These are phyloP conservation scores for Hucho hucho DNA, from an alignment of 2,113 vertebrate species.

Conservation along the genomic window DNA sequence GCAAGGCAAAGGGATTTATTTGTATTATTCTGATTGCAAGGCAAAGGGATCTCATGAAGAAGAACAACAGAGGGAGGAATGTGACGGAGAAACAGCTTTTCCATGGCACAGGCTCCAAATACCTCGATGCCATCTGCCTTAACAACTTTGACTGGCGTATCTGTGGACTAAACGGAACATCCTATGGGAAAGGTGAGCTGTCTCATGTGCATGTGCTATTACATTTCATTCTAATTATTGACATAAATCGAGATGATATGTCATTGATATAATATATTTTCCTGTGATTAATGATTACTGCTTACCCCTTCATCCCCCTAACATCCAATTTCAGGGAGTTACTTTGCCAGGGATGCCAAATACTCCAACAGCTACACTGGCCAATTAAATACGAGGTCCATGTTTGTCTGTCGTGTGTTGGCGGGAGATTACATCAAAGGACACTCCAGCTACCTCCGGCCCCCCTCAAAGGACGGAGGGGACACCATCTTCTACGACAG, in stretches of 20 bases:
- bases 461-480: slow-evolving; percentile 76
- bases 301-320: background rate
- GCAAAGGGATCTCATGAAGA: slow-evolving; percentile 80
- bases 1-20: too few species aligned
- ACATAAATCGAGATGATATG: background rate
- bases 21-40: slow-evolving; percentile 46
- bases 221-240: background rate
- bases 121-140: slow-evolving; percentile 64
- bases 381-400: slow-evolving; percentile 31
- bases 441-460: slow-evolving; percentile 63
- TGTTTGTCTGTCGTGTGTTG: slow-evolving; percentile 88
- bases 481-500: slow-evolving; percentile 80
- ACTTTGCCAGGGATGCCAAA: slow-evolving; percentile 87
- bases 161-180: slow-evolving; percentile 74
- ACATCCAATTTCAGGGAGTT: slow-evolving; percentile 80
- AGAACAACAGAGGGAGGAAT: slow-evolving; percentile 50
- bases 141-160: slow-evolving; percentile 82
- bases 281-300: background rate
- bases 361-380: slow-evolving; percentile 80
- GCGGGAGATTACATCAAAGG: slow-evolving; percentile 83
- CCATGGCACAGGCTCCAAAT: slow-evolving; percentile 63
- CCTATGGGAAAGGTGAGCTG: slow-evolving; percentile 75
- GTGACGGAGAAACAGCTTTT: slow-evolving; percentile 74
- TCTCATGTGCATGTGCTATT: background rate
- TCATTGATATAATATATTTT: background rate